These are phyloP conservation scores for Callinectes sapidus DNA, from an alignment of 2,888 invertebrate genomes.

Conservation along the genomic window DNA sequence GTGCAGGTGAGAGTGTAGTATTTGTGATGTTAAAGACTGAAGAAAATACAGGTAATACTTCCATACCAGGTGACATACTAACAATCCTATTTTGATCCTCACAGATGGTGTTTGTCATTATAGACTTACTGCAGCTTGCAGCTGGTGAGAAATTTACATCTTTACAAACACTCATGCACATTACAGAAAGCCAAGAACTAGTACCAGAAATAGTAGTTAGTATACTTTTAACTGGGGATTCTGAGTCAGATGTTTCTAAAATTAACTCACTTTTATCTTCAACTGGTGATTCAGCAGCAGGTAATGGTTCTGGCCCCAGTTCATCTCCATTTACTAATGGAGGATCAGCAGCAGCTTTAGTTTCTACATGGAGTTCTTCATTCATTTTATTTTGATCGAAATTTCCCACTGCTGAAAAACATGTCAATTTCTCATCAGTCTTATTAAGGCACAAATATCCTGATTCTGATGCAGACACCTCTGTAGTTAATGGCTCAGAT, in stretches of 20 bases:
- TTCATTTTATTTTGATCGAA: background rate
- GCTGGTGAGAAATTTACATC: constrained; percentile 13
- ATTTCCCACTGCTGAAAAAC: background rate
- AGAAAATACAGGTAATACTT: background rate
- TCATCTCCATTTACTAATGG: background rate
- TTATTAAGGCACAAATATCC: constrained; percentile 54
- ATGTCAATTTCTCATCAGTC: background rate
- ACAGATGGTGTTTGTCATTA: background rate
- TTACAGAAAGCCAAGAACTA: constrained; percentile 50
- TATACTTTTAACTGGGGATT: constrained; percentile 12
- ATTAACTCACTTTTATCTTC: background rate
- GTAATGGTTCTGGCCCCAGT: background rate
- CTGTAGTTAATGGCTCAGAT: background rate
- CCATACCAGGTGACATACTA: background rate
- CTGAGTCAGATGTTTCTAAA: background rate
- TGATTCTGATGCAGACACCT: constrained; percentile 19
- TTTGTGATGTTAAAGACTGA: constrained; percentile 19
- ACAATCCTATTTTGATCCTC: constrained; percentile 7
- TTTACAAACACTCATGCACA: constrained; percentile 38
- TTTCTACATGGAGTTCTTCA: background rate
- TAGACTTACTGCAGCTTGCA: background rate
- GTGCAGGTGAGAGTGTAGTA: background rate
- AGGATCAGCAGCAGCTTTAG: background rate
- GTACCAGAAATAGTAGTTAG: background rate
- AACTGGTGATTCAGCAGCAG: background rate